Conservation (phyloP, 1,140 invertebrate species). For the Lineus longissimus region DNA sequence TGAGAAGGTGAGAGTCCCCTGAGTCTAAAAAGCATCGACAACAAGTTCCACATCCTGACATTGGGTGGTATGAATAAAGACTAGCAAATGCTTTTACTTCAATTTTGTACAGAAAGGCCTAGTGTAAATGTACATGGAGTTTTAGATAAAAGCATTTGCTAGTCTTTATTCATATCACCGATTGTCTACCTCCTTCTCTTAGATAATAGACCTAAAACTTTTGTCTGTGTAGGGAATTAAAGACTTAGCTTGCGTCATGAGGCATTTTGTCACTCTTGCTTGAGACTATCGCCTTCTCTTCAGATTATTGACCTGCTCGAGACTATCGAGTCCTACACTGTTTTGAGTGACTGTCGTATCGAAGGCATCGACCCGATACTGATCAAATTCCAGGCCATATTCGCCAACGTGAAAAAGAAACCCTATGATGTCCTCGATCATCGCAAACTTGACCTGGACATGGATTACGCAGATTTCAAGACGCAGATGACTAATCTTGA, state of each 20-base stretch:
- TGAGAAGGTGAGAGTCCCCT: constrained; percentile 57
- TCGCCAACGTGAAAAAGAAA: constrained; percentile 67
- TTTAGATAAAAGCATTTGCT: too few species aligned
- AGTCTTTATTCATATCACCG: too few species aligned
- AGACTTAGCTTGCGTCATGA: too few species aligned
- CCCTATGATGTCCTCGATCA: constrained; percentile 87
- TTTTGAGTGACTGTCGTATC: constrained; percentile 73
- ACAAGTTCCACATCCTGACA: too few species aligned
- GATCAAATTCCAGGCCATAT: constrained; percentile 32
- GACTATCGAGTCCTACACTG: constrained; percentile 77
- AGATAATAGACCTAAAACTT: too few species aligned
- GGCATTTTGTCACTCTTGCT: too few species aligned
- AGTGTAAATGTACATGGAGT: too few species aligned
- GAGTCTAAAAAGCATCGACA: not conserved
- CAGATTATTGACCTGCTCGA: constrained; percentile 80
- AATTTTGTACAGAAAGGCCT: too few species aligned
- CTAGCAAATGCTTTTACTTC: too few species aligned
- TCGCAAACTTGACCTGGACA: constrained; percentile 78
- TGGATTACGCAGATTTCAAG: constrained; percentile 76
- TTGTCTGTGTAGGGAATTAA: too few species aligned
- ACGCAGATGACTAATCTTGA: constrained; percentile 66
- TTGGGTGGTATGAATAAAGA: too few species aligned
- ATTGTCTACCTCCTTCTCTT: too few species aligned
- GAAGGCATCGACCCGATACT: constrained; percentile 61
- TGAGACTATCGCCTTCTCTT: constrained; percentile 6